Conservation (phyloP, 2,888 invertebrate species). For the Siphlonurus alternatus region DNA sequence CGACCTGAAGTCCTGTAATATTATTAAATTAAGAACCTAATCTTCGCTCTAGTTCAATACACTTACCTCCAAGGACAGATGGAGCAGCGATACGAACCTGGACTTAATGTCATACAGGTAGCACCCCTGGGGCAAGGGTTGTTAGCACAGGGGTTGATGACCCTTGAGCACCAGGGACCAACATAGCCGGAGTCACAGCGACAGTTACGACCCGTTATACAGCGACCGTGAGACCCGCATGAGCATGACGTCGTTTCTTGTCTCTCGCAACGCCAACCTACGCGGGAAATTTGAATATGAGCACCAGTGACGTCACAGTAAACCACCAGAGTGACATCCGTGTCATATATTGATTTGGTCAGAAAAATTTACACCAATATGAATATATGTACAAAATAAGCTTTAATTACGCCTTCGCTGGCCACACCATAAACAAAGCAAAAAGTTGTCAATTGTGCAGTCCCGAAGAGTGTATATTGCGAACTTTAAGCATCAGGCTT, state of each 20-base stretch:
- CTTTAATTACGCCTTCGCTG: too few relatives aligned
- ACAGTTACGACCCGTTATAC: background rate
- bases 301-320: too few relatives aligned
- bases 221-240: background rate
- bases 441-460: too few relatives aligned
- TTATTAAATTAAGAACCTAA: too few relatives aligned
- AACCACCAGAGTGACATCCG: too few relatives aligned
- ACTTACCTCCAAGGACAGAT: background rate
- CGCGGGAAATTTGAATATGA: too few relatives aligned
- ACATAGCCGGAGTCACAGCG: background rate
- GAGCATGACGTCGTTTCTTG: background rate
- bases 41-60: too few relatives aligned
- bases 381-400: too few relatives aligned
- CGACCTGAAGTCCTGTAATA: background rate
- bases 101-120: background rate
- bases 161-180: background rate
- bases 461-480: too few relatives aligned
- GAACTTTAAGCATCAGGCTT: background rate
- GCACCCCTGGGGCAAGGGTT: background rate
- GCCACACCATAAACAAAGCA: too few relatives aligned
- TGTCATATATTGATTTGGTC: too few relatives aligned
- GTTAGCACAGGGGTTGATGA: background rate
- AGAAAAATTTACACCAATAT: too few relatives aligned
- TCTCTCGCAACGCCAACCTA: background rate
- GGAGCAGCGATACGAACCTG: background rate